Evolutionary conservation across 1,140 invertebrate species (phyloP), one percentile per base, ranked within the genome.

Genomic region (Dendrolimus punctatus): DNA sequence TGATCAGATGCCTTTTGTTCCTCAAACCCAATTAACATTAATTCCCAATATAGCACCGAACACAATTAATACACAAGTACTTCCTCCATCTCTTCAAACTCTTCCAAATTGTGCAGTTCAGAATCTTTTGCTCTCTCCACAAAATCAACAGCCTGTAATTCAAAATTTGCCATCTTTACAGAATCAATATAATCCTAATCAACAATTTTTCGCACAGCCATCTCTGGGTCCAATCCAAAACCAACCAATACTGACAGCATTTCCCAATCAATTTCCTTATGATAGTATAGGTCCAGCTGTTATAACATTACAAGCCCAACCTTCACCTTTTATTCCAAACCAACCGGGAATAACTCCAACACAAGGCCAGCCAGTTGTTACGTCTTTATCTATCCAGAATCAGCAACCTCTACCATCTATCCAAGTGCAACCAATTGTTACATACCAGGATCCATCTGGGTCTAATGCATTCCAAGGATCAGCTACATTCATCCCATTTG

Each of bases 221-320:
- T 50, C 39, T 8, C 6, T 49, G 6, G 38, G 39, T 23, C 6
- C 49, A 9, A 23, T 10, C 9, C 49, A 50, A 50, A 50, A 40
- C 40, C 39, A 41, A 40, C 9, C 42, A 9, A 50, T 39, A 23
- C 23, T 23, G 3, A 23, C 23, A 23, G 23, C 23, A 23, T 23
- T 23, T 23, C 23, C 23, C 23, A 23, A 23, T 23, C 43, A 45
- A 45, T 10, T 6, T n/a, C 1, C 43, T 9, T 6, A 9, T 9
- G 43, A 42, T 42, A 8, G 41, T 42, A 7, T 45, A 8, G n/a
- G 23, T 5, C n/a, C 6, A 9, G n/a, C 6, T 9, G 2, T 45
- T 8, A 6, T 6, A n/a, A 6, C 43, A 10, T 41, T 50, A 10
- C 8, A 50, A 7, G 36, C 39, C 5, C 49, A 42, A 39, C 8